Evolutionary conservation across 2,113 vertebrate genomes (phyloP), one percentile per base, ranked within the genome.

Genomic region (Crotalus tigris): DNA sequence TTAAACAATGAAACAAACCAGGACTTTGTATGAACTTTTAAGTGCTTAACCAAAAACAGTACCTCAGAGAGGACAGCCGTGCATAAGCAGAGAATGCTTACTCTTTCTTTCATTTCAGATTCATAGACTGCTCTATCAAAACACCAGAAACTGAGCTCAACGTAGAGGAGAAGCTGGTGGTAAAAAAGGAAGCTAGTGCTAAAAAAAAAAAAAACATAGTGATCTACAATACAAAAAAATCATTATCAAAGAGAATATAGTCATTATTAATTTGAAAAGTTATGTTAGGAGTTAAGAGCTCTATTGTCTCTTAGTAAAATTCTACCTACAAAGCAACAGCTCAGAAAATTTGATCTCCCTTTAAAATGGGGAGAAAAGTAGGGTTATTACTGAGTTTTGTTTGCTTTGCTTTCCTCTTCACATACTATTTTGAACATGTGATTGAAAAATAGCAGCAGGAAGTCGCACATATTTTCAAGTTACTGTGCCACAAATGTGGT

Each of bases 401-500:
- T 92, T 46, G 13, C 49, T 93, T 61, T 58, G 33, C 26, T 44
- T 90, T 90, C 23, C 49, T 93, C 81, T 29, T 58, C 57, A 87
- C 58, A 93, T 44, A 75, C 55, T 87, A 64, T 49, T 81, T 90
- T 54, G 54, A 87, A 49, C 75, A 54, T 53, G 59, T 44, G 81
- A 57, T 8, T 54, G 33, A 90, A 90, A 9, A 59, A 54, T 85
- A 58, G 23, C 55, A 61, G 23, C 81, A 46, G 86, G 92, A 59
- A 90, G 81, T 61, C 75, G 21, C 81, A 53, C n/a, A 61, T 61
- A 21, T 24, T 90, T 46, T 93, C 44, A 57, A 86, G 46, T 54
- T 85, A 93, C 46, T 87, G 54, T 7, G 90, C 89, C 89, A 90
- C 90, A 64, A 90, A 90, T 90, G 81, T 54, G 57, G 55, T 90